phyloP scores from a whole-genome alignment of 2,113 vertebrate genomes.

The Sinocyclocheilus grahami region DNA sequence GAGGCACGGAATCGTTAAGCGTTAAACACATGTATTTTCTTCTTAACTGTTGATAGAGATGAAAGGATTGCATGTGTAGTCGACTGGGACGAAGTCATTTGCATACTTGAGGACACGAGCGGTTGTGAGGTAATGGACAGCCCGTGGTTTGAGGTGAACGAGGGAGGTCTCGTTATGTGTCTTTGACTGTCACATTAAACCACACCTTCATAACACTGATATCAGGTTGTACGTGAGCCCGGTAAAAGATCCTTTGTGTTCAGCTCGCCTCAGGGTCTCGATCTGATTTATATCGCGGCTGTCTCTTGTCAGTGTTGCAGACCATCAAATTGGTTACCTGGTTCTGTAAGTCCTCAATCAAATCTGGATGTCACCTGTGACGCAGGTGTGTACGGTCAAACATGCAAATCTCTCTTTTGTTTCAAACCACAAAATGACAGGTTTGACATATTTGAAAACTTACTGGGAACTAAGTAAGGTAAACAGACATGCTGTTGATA shows the following conservation, averaged over 20 bases:
- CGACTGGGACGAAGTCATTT: conserved; percentile 22
- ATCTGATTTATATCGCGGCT: conserved; percentile 14
- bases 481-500: background rate
- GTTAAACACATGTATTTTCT: background rate
- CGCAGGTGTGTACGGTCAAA: background rate
- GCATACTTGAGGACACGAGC: conserved; percentile 59
- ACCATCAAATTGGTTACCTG: background rate
- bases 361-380: conserved; percentile 27
- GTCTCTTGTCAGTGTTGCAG: conserved; percentile 5
- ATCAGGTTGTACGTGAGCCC: background rate
- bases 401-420: conserved; percentile 20
- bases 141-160: conserved; percentile 58
- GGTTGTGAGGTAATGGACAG: conserved; percentile 63
- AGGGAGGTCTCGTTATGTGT: conserved; percentile 49
- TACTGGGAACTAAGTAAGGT: conserved; percentile 30
- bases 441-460: conserved; percentile 37
- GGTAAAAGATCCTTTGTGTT: conserved; percentile 34
- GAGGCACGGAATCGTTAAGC: background rate
- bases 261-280: conserved; percentile 15
- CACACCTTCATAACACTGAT: conserved; percentile 23
- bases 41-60: background rate
- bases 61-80: conserved; percentile 4
- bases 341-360: background rate
- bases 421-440: conserved; percentile 27
- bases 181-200: conserved; percentile 47